Conservation (phyloP, 1,140 invertebrate species). For the Microplitis demolitor region DNA sequence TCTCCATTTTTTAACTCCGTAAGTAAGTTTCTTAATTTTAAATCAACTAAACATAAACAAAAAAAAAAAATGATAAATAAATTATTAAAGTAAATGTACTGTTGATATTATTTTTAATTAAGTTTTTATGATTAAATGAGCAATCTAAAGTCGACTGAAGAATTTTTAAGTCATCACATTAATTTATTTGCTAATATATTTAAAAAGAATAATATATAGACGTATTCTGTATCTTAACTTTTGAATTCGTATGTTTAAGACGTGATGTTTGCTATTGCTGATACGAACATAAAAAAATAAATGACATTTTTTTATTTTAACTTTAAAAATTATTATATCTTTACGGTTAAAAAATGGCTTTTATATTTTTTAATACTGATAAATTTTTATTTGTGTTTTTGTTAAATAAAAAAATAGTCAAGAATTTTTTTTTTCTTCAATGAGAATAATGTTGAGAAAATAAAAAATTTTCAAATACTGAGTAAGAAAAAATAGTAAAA, state of each 20-base stretch:
- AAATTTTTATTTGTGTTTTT: no score
- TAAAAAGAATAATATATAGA: not conserved
- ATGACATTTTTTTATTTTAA: not conserved
- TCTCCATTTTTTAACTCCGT: constrained; percentile 19
- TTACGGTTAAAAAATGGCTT: not conserved
- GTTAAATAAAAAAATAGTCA: no score
- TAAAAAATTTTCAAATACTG: not conserved
- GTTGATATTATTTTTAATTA: not conserved
- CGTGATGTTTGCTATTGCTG: constrained; percentile 9
- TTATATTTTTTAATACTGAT: no score
- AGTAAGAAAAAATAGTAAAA: not conserved
- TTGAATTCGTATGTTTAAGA: not conserved
- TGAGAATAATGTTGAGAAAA: no score
- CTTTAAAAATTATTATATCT: not conserved
- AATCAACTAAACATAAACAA: not conserved
- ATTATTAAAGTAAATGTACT: not conserved
- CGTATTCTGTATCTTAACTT: not conserved
- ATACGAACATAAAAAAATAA: not conserved
- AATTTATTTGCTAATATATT: not conserved
- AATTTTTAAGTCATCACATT: not conserved
- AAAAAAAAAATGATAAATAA: not conserved
- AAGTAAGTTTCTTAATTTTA: no score
- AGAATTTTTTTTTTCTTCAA: no score
- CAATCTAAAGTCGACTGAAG: not conserved
- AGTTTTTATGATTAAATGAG: not conserved